Percentiles rank a stretch among this genome's conserved stretches.
These are phyloP conservation scores for Caenorhabditis zanzibari DNA, from an alignment of 2,888 invertebrate genomes.

Conservation along the genomic window DNA sequence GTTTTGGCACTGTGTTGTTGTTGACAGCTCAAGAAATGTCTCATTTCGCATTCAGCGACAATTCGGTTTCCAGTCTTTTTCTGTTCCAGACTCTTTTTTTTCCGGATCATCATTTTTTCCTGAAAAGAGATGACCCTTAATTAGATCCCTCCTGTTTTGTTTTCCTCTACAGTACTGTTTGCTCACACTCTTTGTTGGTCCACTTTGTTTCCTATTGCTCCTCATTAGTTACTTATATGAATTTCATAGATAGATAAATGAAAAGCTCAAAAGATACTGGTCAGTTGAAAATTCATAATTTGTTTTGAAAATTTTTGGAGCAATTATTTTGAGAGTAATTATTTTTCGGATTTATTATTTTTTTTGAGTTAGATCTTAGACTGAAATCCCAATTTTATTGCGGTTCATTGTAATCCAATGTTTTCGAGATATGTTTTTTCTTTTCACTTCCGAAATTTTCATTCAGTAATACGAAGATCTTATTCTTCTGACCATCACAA, in stretches of 20 bases:
- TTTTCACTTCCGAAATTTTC: too few species aligned
- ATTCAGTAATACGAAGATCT: too few species aligned
- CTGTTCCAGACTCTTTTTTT: constrained; percentile 11
- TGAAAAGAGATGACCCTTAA: constrained; percentile 19
- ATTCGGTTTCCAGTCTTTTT: constrained; percentile 45
- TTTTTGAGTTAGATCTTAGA: too few species aligned
- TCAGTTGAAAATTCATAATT: too few species aligned
- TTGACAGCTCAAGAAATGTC: constrained; percentile 66
- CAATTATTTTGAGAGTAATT: too few species aligned
- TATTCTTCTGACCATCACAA: too few species aligned
- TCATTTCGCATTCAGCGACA: constrained; percentile 65
- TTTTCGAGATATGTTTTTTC: too few species aligned
- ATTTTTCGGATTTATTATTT: too few species aligned
- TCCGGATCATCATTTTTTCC: constrained; percentile 21
- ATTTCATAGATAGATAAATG: background rate
- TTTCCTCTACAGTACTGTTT: constrained; percentile 6
- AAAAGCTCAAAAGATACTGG: too few species aligned
- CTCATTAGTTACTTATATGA: constrained; percentile 11
- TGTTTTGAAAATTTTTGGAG: too few species aligned
- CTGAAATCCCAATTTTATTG: too few species aligned
- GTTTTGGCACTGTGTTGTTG: constrained; percentile 66
- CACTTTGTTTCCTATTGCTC: constrained; percentile 6
- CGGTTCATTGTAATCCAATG: too few species aligned
- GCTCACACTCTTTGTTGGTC: constrained; percentile 13
- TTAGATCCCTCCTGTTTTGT: constrained; percentile 14